These are phyloP conservation scores for Synaphobranchus kaupii DNA, from an alignment of 2,797 vertebrate genomes.

Conservation along the genomic window DNA sequence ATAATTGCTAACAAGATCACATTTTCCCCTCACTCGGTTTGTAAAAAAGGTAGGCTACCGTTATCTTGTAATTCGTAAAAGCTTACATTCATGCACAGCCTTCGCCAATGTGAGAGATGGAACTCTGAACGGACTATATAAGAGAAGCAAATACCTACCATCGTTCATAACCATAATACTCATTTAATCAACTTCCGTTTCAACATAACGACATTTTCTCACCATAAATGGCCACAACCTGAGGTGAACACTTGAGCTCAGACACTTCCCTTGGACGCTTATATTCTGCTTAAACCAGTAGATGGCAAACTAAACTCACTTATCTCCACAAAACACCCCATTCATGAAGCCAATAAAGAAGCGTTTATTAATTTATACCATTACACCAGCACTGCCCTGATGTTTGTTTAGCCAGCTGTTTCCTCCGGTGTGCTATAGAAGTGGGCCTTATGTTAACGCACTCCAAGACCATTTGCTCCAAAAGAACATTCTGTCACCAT, in stretches of 20 bases:
- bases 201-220: background rate
- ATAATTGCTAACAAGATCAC: background rate
- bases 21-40: background rate
- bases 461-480: slow-evolving; percentile 47
- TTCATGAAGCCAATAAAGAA: slow-evolving; percentile 72
- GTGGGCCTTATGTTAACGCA: slow-evolving; percentile 58
- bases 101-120: background rate
- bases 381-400: slow-evolving; percentile 61
- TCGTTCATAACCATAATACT: background rate
- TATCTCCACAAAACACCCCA: slow-evolving; percentile 57
- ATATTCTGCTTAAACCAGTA: slow-evolving; percentile 62
- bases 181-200: slow-evolving; percentile 14
- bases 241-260: slow-evolving; percentile 11
- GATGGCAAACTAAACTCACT: slow-evolving; percentile 63
- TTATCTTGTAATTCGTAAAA: background rate
- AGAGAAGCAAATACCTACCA: background rate
- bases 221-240: slow-evolving; percentile 8
- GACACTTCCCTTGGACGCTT: slow-evolving; percentile 12
- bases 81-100: background rate
- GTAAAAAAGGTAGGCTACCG: background rate
- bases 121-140: background rate
- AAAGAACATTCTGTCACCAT: slow-evolving; percentile 68
- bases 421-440: slow-evolving; percentile 74
- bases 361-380: slow-evolving; percentile 79
- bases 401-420: slow-evolving; percentile 85